Conservation (phyloP, 2,797 vertebrate genomes). For the Trematomus bernacchii region DNA sequence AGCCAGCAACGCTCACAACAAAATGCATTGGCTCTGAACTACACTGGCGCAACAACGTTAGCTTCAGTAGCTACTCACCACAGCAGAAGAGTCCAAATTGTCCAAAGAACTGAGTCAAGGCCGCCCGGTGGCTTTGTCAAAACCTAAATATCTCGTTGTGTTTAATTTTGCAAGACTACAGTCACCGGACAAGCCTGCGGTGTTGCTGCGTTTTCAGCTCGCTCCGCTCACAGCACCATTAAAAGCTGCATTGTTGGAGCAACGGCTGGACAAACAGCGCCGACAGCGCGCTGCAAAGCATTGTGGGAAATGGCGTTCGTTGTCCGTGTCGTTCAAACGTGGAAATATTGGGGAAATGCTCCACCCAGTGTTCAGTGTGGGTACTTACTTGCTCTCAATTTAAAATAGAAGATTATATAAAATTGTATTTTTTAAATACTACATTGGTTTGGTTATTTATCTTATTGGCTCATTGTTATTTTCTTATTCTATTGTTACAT, state of each 20-base stretch:
- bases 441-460: too few species aligned
- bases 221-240: slow-evolving; percentile 72
- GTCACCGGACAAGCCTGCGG: slow-evolving; percentile 45
- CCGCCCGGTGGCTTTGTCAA: slow-evolving; percentile 15
- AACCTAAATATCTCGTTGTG: neutral
- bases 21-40: slow-evolving; percentile 54
- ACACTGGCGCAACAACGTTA: slow-evolving; percentile 54
- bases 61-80: slow-evolving; percentile 78
- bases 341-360: slow-evolving; percentile 16
- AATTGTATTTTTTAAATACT: too few species aligned
- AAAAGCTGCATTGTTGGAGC: slow-evolving; percentile 83
- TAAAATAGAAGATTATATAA: too few species aligned
- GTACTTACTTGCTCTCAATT: too few species aligned
- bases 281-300: slow-evolving; percentile 67
- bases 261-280: slow-evolving; percentile 74
- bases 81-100: slow-evolving; percentile 37
- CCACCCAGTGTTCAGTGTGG: slow-evolving; percentile 43
- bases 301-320: slow-evolving; percentile 73
- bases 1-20: slow-evolving; percentile 77
- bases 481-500: too few species aligned
- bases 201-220: slow-evolving; percentile 48
- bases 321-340: neutral
- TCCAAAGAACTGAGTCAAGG: slow-evolving; percentile 18
- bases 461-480: too few species aligned
- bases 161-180: neutral